Evolutionary conservation across 2,888 invertebrate genomes (phyloP).

Genomic region (Polyommatus iphigenia): DNA sequence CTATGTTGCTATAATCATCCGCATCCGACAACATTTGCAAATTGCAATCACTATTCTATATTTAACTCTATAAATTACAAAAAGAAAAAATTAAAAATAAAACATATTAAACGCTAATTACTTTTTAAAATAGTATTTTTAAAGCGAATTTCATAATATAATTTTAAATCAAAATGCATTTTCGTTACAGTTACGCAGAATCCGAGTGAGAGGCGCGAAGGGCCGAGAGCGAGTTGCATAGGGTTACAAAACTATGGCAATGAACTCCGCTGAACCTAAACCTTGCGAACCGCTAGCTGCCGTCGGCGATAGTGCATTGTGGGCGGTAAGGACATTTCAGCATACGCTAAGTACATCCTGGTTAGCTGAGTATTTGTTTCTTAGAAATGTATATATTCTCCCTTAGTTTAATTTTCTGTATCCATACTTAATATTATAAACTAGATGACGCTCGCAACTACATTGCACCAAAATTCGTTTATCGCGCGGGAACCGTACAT

Average conservation of each 20-base stretch:
- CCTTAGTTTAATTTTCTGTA: not conserved
- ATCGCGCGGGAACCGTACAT: too few species aligned
- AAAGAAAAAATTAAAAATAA: not conserved
- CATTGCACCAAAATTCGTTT: too few species aligned
- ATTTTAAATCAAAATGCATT: not conserved
- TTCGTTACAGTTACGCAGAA: constrained; percentile 40
- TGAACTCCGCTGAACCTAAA: constrained; percentile 78
- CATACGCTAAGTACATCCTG: not conserved
- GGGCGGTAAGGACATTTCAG: not conserved
- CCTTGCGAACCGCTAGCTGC: constrained; percentile 77
- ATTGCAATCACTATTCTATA: constrained; percentile 23
- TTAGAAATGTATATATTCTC: not conserved
- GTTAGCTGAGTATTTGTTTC: not conserved
- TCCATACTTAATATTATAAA: too few species aligned
- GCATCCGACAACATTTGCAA: constrained; percentile 3
- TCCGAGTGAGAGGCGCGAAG: constrained; percentile 71
- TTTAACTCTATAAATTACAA: not conserved
- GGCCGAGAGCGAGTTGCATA: constrained; percentile 77
- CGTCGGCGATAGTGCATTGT: constrained; percentile 55
- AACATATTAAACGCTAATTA: not conserved
- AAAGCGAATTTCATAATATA: not conserved
- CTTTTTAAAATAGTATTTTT: not conserved
- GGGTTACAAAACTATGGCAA: constrained; percentile 82
- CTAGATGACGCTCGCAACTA: too few species aligned
- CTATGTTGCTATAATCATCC: constrained; percentile 32